A percentile compares a stretch with the other conserved stretches of the same genome.
These are phyloP conservation scores for Orussus abietinus DNA, from an alignment of 1,140 invertebrate species.

Conservation along the genomic window DNA sequence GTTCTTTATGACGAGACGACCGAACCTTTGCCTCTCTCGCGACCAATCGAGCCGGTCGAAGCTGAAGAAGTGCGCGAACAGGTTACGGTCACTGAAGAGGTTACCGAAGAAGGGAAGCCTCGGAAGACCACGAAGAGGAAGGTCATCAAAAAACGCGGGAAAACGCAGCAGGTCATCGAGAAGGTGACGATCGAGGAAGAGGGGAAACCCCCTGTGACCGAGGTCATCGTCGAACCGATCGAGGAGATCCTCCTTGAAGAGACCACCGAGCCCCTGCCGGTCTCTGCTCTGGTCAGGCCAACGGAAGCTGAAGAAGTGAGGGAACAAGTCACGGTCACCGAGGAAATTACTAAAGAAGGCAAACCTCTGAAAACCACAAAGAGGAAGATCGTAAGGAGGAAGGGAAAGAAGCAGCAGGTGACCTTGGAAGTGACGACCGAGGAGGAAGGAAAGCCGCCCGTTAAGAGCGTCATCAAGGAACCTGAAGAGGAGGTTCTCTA, in stretches of 20 bases:
- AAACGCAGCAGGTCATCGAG: constrained; percentile 22
- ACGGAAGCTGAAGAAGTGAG: constrained; percentile 30
- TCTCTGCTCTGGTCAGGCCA: constrained; percentile 4
- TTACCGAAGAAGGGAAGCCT: neutral
- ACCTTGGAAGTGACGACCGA: constrained; percentile 16
- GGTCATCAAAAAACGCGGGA: constrained; percentile 21
- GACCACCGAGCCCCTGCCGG: neutral
- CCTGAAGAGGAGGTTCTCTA: constrained; percentile 29
- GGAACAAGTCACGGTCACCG: constrained; percentile 35
- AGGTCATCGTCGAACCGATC: constrained; percentile 37
- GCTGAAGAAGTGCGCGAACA: constrained; percentile 24
- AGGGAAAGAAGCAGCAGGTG: constrained; percentile 22
- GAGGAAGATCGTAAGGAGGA: constrained; percentile 20
- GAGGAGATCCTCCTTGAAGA: constrained; percentile 12
- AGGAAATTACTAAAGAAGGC: constrained; percentile 39
- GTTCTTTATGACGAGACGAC: constrained; percentile 31
- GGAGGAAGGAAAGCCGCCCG: constrained; percentile 15
- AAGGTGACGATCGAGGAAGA: constrained; percentile 25
- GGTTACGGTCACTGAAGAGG: constrained; percentile 8
- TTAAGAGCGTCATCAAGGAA: constrained; percentile 22
- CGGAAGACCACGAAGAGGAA: neutral
- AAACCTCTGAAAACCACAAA: constrained; percentile 37
- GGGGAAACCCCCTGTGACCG: constrained; percentile 32
- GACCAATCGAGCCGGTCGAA: constrained; percentile 3
- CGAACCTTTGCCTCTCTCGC: constrained; percentile 13